Base-by-base conservation (phyloP, 1,140 invertebrate species). In the Phymorhynchus buccinoides region DNA sequence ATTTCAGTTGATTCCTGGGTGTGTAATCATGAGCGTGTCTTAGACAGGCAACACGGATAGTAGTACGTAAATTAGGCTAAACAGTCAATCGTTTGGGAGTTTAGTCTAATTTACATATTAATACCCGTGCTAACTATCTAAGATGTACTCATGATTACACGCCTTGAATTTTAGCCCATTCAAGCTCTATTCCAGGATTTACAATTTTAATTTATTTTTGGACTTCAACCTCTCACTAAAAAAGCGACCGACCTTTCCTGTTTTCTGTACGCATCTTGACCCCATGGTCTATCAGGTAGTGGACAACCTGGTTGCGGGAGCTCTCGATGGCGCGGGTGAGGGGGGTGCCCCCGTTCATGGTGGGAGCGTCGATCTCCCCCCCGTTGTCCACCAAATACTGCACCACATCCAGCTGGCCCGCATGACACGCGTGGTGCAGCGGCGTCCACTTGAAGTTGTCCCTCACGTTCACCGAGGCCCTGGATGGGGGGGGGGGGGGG, bases 381-480 rank as follows among this genome's bases (percentile, higher is more conserved):
- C 93, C 92, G 84, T 89, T 82, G 1, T 90, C 87, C 30, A 94
- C 73, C n/a, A 94, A 84, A 18, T 89, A 88, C 80, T 92, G 88
- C 12, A 93, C 93, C 71, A 94, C 86, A 84, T 93, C 92, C 48
- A 92, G 85, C 79, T 91, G 89, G 27, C 93, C 93, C 30, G 90
- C 87, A 87, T 94, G 93, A 84, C 92, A 93, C 1, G 93, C 93
- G 88, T 94, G 93, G 85, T 94, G 93, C 37, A 94, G 84, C 12
- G 93, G 92, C 68, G 93, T 93, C 93, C 93, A 94, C 83, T 93
- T 92, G 87, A 94, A 94, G 86, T 94, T 94, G 84, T 94, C 93
- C 77, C 89, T 86, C 18, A 91, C 88, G 89, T 93, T 93, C 9
- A 94, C 88, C 83, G 88, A 84, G 30, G 93, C 93, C 52, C 93